Evolutionary conservation across 2,888 invertebrate species (phyloP).

Genomic region (Campopleginae sp.): DNA sequence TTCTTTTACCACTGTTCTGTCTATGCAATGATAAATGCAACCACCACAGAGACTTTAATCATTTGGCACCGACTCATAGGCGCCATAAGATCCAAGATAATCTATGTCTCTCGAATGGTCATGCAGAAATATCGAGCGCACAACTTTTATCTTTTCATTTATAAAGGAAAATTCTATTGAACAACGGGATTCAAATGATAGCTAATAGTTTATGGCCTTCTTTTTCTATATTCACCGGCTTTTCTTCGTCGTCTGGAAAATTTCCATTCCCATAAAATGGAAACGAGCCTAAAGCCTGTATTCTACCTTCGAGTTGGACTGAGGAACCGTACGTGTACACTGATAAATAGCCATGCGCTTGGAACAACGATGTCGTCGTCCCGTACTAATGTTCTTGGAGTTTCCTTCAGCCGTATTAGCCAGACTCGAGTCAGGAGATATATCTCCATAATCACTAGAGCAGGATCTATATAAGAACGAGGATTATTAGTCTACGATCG

Average conservation of each 20-base stretch:
- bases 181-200: neutral
- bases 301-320: neutral
- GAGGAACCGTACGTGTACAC: neutral
- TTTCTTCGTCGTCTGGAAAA: neutral
- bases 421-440: slow-evolving; percentile 3
- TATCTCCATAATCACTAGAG: slow-evolving; percentile 22
- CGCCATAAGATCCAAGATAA: slow-evolving; percentile 35
- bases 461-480: slow-evolving; percentile 30
- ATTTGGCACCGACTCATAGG: slow-evolving; percentile 38
- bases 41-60: slow-evolving; percentile 22
- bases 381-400: neutral
- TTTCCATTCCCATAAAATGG: neutral
- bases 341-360: neutral
- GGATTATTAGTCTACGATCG: slow-evolving; percentile 75
- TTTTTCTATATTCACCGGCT: neutral
- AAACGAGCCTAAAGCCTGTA: neutral
- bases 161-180: neutral
- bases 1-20: slow-evolving; percentile 67
- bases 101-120: slow-evolving; percentile 19
- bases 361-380: neutral
- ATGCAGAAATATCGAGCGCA: neutral
- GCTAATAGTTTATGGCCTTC: neutral
- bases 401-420: neutral
- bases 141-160: neutral
- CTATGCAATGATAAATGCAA: slow-evolving; percentile 65